Percentiles rank a stretch among this genome's conserved stretches.
Evolutionary conservation across 2,797 vertebrate genomes (phyloP).

Genomic region (Platalea minor): DNA sequence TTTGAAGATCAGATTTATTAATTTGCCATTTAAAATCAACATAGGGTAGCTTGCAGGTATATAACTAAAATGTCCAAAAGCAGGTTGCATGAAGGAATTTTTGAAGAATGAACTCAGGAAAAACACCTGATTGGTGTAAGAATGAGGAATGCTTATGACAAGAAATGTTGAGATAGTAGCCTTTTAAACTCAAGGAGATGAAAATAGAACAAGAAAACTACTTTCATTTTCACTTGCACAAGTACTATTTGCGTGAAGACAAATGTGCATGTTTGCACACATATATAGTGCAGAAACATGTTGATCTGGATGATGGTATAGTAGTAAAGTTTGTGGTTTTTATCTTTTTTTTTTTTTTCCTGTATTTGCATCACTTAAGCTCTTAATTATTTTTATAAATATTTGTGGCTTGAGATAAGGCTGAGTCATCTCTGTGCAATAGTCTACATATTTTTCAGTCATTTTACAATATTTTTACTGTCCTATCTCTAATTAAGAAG

Average conservation of each 20-base stretch:
- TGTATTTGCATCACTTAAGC: neutral
- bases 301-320: neutral
- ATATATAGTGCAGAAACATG: neutral
- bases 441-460: neutral
- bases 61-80: neutral
- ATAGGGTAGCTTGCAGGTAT: neutral
- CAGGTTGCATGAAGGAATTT: neutral
- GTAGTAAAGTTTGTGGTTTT: neutral
- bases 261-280: neutral
- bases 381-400: neutral
- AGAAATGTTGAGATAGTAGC: neutral
- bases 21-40: neutral
- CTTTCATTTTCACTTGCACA: neutral
- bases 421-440: neutral
- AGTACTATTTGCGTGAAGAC: neutral
- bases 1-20: neutral
- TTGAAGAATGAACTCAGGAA: neutral
- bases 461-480: neutral
- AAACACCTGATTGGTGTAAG: neutral
- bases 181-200: neutral
- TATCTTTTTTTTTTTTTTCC: too few species aligned
- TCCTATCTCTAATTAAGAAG: neutral
- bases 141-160: neutral
- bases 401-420: neutral
- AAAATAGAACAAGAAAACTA: neutral